Evolutionary conservation across 2,113 vertebrate genomes (phyloP).

Genomic region (Daphoenositta chrysoptera): DNA sequence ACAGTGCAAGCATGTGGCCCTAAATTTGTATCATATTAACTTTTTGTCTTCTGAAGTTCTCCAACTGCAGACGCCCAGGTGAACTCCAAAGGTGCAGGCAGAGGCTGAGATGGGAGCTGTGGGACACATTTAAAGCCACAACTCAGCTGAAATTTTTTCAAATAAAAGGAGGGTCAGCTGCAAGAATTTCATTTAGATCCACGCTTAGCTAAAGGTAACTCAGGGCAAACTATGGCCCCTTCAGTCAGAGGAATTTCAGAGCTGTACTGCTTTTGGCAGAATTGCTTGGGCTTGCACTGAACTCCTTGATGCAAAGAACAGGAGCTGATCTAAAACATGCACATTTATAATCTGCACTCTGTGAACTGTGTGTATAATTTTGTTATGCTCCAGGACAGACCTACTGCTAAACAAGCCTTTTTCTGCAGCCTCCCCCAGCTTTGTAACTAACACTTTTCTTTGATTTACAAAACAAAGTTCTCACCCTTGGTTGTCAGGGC

Average conservation of each 20-base stretch:
- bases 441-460: background rate
- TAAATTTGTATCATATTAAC: background rate
- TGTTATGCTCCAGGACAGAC: background rate
- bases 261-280: background rate
- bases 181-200: background rate
- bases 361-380: background rate
- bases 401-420: background rate
- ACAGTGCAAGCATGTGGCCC: background rate
- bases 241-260: background rate
- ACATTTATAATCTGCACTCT: background rate
- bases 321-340: background rate
- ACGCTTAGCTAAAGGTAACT: background rate
- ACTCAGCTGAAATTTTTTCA: background rate
- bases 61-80: background rate
- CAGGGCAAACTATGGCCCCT: background rate
- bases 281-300: background rate
- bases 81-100: background rate
- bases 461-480: conserved; percentile 8
- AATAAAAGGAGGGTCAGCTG: background rate
- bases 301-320: background rate
- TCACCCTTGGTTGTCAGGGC: background rate
- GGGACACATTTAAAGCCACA: background rate
- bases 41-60: conserved; percentile 3
- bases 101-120: background rate
- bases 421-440: background rate